Evolutionary conservation across 2,113 vertebrate species (phyloP), one percentile per base, ranked within the genome.

Genomic region (Megaceryle maxima): DNA sequence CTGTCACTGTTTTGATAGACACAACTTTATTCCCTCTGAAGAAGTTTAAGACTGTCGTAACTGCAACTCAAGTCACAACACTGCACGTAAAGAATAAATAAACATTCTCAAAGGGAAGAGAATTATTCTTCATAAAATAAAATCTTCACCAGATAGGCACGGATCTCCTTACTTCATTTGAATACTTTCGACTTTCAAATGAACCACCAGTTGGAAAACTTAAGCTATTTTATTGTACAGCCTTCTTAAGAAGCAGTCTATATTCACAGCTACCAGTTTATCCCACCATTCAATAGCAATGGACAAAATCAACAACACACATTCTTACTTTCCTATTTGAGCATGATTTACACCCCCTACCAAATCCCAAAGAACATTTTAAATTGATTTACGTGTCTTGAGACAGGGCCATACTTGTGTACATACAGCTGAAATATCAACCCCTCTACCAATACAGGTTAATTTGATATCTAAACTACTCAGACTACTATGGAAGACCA

Each of bases 371-470:
- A 83, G 15, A n/a, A 19, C 51, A 16, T n/a, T 74, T 59, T 21
- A 37, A 33, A 62, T 6, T 7, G 16, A 6, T 31, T 26, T 41
- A 24, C 0, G 1, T 20, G 5, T 39, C 69, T 37, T 25, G 75
- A 69, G 43, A 63, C 33, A 73, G 53, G 33, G 39, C 39, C 13
- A 25, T 18, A 83, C 15, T 48, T 10, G 14, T 3, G 16, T 7
- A 82, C 10, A 18, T 11, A 18, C 22, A 37, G 60, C 19, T 75
- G 78, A 82, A 87, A 44, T 11, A 69, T 3, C 17, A 25, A 50
- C 37, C 1, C 1, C 1, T 0, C 18, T 78, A 53, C 14, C 51
- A 76, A 39, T 3, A 35, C 5, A 67, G 21, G 21, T 37, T 76
- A 17, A 83, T 66, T 77, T 35, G 26, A 24, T 16, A 70, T 3